Conservation (phyloP, 2,888 invertebrate species). For the Zele albiditarsus region DNA sequence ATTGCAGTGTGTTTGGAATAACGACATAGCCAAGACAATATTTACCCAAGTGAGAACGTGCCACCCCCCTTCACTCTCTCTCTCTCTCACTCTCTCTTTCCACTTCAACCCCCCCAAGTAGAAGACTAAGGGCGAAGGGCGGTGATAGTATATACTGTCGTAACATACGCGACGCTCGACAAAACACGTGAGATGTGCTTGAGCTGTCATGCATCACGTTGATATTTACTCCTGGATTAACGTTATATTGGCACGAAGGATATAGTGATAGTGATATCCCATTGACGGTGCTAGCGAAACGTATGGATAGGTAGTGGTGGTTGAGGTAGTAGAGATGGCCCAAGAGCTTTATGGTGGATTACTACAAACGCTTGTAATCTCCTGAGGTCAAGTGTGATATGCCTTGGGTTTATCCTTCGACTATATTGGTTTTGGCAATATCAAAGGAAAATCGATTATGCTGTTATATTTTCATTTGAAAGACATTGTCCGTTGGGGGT, state of each 20-base stretch:
- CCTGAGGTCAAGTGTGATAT: constrained; percentile 18
- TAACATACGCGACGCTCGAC: constrained; percentile 15
- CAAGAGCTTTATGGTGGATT: constrained; percentile 27
- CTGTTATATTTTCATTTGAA: neutral
- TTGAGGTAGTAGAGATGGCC: neutral
- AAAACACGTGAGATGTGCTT: constrained; percentile 45
- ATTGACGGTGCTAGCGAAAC: constrained; percentile 4
- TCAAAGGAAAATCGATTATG: neutral
- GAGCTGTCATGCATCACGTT: constrained; percentile 28
- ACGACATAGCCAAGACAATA: constrained; percentile 17
- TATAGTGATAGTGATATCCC: constrained; percentile 18
- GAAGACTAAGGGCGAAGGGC: neutral
- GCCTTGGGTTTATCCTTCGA: constrained; percentile 1
- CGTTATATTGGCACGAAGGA: constrained; percentile 41
- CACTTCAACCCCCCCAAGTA: neutral
- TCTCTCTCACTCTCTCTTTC: too few relatives aligned
- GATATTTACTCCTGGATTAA: constrained; percentile 47
- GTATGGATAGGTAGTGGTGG: neutral
- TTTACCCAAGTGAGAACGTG: constrained; percentile 15
- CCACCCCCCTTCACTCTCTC: neutral
- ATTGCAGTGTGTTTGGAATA: constrained; percentile 22
- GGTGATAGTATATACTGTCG: neutral
- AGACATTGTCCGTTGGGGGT: neutral
- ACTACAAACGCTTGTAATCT: constrained; percentile 29
- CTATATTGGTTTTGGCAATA: neutral